These are phyloP conservation scores for Sprattus sprattus DNA, from an alignment of 2,113 vertebrate genomes.

Conservation along the genomic window DNA sequence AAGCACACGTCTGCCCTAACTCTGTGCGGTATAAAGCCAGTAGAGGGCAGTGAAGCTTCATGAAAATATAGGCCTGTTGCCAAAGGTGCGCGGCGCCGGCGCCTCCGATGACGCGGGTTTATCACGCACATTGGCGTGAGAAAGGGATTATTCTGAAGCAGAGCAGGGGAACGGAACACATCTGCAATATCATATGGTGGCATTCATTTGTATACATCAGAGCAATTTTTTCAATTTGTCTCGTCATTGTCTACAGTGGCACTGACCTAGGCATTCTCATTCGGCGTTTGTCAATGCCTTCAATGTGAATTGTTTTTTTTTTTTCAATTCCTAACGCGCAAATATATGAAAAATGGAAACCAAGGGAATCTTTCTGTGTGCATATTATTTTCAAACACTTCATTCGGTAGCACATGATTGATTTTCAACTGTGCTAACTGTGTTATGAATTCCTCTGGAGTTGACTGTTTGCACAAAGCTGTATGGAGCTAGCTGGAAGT, in stretches of 20 bases:
- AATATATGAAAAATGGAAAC: too few relatives aligned
- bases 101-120: slow-evolving; percentile 15
- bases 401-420: not conserved
- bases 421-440: not conserved
- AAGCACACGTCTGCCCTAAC: not conserved
- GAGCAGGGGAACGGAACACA: not conserved
- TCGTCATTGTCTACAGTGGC: not conserved
- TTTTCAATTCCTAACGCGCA: too few relatives aligned
- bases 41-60: slow-evolving; percentile 71
- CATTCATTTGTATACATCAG: too few relatives aligned
- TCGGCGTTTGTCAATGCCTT: not conserved
- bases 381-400: too few relatives aligned
- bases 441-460: too few relatives aligned
- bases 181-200: not conserved
- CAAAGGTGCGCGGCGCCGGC: not conserved
- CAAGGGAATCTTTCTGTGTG: too few relatives aligned
- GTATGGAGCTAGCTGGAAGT: too few relatives aligned
- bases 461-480: too few relatives aligned
- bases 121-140: slow-evolving; percentile 6
- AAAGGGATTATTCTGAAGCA: not conserved
- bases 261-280: not conserved
- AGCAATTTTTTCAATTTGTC: not conserved
- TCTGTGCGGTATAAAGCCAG: slow-evolving; percentile 10
- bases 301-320: not conserved
- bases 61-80: slow-evolving; percentile 49